Evolutionary conservation across 2,888 invertebrate genomes (phyloP).

Genomic region (Osmoderma eremita): DNA sequence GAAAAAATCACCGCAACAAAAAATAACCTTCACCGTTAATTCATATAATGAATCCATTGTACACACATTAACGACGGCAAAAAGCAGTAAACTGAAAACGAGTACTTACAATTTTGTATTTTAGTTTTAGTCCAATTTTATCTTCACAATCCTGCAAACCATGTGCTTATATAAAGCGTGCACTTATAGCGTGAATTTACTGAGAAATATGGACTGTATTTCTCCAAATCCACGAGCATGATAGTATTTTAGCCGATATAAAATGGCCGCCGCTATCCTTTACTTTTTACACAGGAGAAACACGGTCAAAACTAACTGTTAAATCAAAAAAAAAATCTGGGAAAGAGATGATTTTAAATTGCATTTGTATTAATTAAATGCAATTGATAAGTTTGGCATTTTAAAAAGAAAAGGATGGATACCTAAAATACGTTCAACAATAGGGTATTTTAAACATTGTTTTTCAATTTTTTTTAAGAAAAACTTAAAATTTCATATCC

Average conservation of each 20-base stretch:
- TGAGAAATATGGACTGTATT: neutral
- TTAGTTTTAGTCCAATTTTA: neutral
- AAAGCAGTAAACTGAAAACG: constrained; percentile 15
- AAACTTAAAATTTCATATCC: neutral
- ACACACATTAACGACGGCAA: constrained; percentile 13
- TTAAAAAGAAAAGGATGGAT: no score
- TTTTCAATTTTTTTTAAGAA: no score
- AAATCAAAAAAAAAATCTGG: neutral
- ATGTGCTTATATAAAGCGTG: no score
- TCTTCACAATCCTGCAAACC: neutral
- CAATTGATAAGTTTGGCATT: no score
- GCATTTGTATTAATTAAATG: neutral
- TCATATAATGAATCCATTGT: constrained; percentile 33
- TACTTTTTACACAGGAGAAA: constrained; percentile 11
- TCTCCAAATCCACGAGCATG: constrained; percentile 15
- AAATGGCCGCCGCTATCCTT: constrained; percentile 32
- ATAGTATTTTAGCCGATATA: constrained; percentile 27
- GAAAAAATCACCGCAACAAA: constrained; percentile 26
- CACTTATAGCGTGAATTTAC: neutral
- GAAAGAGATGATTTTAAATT: neutral
- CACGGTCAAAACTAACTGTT: neutral
- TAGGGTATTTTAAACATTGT: no score
- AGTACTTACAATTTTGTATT: constrained; percentile 6
- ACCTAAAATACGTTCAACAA: no score
- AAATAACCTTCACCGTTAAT: constrained; percentile 31